Conservation (phyloP, 37 sponge, comb jelly and placozoan species). For the Cladorhizidae sp. region DNA sequence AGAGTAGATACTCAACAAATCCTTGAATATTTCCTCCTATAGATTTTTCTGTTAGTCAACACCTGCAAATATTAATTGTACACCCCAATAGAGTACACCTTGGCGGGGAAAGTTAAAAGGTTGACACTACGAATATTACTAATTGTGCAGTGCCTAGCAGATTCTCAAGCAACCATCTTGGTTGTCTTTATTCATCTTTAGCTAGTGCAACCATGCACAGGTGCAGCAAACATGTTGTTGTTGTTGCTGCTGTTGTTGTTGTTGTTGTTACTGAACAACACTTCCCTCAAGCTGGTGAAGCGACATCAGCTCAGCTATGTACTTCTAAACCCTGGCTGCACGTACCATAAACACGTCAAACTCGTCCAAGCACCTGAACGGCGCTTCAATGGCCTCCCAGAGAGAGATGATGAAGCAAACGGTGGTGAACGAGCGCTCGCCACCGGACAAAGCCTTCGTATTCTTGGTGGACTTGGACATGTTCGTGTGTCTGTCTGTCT, state of each 20-base stretch:
- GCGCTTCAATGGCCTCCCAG: slow-evolving; percentile 96
- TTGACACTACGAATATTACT: too few relatives aligned
- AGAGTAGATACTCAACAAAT: too few relatives aligned
- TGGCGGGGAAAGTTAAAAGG: too few relatives aligned
- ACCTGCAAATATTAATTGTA: too few relatives aligned
- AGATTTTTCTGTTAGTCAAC: too few relatives aligned
- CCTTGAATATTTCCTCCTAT: too few relatives aligned
- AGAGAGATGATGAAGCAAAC: slow-evolving; percentile 97
- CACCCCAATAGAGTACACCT: too few relatives aligned
- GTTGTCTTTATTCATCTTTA: too few relatives aligned
- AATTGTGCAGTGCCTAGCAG: too few relatives aligned
- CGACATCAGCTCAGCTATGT: neutral
- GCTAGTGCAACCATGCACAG: neutral
- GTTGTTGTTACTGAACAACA: too few relatives aligned
- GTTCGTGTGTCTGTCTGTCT: slow-evolving; percentile 39
- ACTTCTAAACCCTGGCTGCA: neutral
- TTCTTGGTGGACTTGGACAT: slow-evolving; percentile 72
- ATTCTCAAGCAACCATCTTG: too few relatives aligned
- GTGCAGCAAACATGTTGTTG: neutral
- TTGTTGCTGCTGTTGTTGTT: too few relatives aligned
- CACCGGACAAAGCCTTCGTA: slow-evolving; percentile 89
- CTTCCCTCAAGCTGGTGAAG: neutral
- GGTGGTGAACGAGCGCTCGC: slow-evolving; percentile 97
- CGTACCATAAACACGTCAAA: slow-evolving; percentile 99
- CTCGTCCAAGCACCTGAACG: slow-evolving; percentile 95